These are phyloP conservation scores for Scaptomyza montana DNA, from an alignment of 1,140 invertebrate genomes.

Conservation along the genomic window DNA sequence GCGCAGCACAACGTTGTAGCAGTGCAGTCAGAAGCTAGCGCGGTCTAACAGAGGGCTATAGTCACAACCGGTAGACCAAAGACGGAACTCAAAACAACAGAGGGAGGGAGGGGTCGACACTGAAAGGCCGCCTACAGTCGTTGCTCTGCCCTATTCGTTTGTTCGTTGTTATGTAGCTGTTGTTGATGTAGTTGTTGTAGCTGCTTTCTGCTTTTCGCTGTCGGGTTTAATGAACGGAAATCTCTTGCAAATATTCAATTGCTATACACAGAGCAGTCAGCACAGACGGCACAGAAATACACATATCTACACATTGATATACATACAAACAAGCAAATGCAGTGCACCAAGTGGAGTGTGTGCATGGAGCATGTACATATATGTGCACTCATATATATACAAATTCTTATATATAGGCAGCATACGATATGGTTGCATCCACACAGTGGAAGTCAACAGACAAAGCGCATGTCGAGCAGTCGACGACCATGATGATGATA, in stretches of 20 bases:
- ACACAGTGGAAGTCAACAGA: conserved; percentile 65
- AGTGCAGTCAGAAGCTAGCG: conserved; percentile 30
- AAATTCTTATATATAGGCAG: conserved; percentile 16
- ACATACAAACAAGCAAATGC: conserved; percentile 14
- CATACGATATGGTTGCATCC: conserved; percentile 34
- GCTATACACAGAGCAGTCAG: conserved; percentile 74
- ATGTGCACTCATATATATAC: background rate
- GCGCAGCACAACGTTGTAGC: conserved; percentile 31
- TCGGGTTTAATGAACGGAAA: conserved; percentile 82
- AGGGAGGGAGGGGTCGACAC: conserved; percentile 19
- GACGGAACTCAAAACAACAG: background rate
- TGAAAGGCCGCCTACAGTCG: conserved; percentile 59
- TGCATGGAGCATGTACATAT: conserved; percentile 14
- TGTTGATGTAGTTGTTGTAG: conserved; percentile 44
- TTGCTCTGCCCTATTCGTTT: conserved; percentile 32
- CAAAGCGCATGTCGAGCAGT: conserved; percentile 66
- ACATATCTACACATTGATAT: conserved; percentile 7
- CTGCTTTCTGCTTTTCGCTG: conserved; percentile 62
- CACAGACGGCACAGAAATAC: conserved; percentile 50
- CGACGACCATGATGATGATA: conserved; percentile 15
- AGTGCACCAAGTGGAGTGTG: conserved; percentile 37
- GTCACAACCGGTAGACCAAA: conserved; percentile 13
- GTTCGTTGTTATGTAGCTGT: conserved; percentile 10
- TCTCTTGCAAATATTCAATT: conserved; percentile 83
- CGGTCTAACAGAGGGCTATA: conserved; percentile 11